Conservation (phyloP, 2,113 vertebrate genomes). For the Caretta caretta region DNA sequence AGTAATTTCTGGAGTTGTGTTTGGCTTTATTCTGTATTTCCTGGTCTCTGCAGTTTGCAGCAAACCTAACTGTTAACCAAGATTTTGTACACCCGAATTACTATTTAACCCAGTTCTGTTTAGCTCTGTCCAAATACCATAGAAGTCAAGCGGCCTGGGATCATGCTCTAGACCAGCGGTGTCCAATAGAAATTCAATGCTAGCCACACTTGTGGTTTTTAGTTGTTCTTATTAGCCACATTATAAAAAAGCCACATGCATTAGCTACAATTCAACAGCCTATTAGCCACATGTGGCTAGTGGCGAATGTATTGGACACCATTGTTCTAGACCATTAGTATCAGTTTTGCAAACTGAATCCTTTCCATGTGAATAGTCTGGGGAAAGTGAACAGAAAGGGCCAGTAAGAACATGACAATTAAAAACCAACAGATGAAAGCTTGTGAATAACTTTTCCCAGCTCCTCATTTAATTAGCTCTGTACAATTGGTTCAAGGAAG, state of each 20-base stretch:
- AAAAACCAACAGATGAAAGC: neutral
- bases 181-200: too few relatives aligned
- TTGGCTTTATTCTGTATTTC: neutral
- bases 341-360: neutral
- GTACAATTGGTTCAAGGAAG: neutral
- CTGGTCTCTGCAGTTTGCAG: neutral
- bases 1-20: neutral
- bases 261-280: too few relatives aligned
- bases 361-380: neutral
- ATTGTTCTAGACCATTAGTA: accelerated
- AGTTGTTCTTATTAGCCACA: too few relatives aligned
- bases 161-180: neutral
- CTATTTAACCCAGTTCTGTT: neutral
- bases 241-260: too few relatives aligned
- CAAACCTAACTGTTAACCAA: neutral
- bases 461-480: neutral
- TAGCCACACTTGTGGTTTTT: too few relatives aligned
- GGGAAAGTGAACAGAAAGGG: neutral
- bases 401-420: neutral
- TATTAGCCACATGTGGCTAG: too few relatives aligned
- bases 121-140: neutral
- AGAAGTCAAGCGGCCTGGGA: neutral
- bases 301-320: too few relatives aligned
- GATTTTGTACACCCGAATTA: neutral
- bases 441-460: neutral